These are phyloP conservation scores for Synanceia verrucosa DNA, from an alignment of 2,797 vertebrate genomes.

Conservation along the genomic window DNA sequence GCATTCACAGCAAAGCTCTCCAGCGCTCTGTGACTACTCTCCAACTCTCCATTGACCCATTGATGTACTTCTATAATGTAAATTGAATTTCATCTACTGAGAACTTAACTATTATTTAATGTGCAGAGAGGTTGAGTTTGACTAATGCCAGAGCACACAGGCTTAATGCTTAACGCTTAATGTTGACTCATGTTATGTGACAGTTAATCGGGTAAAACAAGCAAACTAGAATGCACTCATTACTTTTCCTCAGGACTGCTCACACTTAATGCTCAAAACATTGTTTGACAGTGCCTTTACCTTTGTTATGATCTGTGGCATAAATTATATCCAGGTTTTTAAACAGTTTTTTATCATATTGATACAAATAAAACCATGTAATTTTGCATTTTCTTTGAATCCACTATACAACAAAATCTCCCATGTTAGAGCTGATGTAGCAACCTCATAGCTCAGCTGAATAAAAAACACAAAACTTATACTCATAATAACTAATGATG, in stretches of 20 bases:
- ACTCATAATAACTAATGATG: no score
- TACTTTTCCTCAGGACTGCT: constrained; percentile 2
- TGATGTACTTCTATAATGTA: background rate
- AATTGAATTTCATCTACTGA: background rate
- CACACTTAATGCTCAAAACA: background rate
- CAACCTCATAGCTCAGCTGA: background rate
- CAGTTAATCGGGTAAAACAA: constrained; percentile 29
- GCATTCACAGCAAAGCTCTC: background rate
- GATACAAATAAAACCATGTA: background rate
- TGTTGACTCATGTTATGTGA: background rate
- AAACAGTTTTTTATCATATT: background rate
- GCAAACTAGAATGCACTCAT: background rate
- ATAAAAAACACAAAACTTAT: background rate
- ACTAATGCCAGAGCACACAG: background rate
- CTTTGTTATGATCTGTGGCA: background rate
- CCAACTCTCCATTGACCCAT: background rate
- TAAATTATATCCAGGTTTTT: constrained; percentile 4
- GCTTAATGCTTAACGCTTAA: background rate
- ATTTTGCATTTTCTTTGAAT: background rate
- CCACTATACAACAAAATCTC: background rate
- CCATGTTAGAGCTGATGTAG: background rate
- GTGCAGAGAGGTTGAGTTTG: background rate
- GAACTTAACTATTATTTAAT: background rate
- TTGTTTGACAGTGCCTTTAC: background rate
- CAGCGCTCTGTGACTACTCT: background rate